Percentiles rank a stretch among this genome's conserved stretches.
Conservation (phyloP, 1,140 invertebrate species). For the Drosophila lowei region DNA sequence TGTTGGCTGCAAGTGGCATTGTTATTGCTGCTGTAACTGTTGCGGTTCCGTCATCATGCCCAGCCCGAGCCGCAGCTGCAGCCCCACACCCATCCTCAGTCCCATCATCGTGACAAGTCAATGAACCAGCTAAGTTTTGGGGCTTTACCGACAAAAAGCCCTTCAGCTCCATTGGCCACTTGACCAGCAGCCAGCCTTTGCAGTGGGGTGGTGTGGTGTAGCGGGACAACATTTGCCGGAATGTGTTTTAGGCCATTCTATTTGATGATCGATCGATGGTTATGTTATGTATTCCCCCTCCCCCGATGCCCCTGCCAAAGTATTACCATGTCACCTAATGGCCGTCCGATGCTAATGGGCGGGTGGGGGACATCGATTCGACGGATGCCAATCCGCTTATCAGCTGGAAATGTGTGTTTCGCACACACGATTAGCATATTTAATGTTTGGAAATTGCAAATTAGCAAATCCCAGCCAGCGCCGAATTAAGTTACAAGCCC, state of each 20-base stretch:
- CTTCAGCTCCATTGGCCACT: constrained; percentile 45
- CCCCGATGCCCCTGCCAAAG: not conserved
- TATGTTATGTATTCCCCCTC: constrained; percentile 18
- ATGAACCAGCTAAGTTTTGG: constrained; percentile 43
- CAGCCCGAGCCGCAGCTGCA: not conserved
- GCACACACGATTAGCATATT: constrained; percentile 15
- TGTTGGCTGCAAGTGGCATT: constrained; percentile 44
- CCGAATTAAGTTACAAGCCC: constrained; percentile 22
- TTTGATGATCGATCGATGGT: constrained; percentile 44
- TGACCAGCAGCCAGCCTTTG: constrained; percentile 18
- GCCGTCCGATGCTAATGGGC: constrained; percentile 29
- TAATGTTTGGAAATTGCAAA: constrained; percentile 47
- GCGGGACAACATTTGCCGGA: constrained; percentile 5
- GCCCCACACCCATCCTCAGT: constrained; percentile 1
- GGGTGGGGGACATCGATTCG: constrained; percentile 2
- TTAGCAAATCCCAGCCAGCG: constrained; percentile 9
- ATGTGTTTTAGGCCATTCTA: constrained; percentile 29
- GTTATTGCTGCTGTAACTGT: constrained; percentile 55
- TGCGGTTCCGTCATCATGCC: constrained; percentile 48
- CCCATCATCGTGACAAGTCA: constrained; percentile 28
- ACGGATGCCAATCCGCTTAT: constrained; percentile 1
- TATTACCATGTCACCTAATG: constrained; percentile 24
- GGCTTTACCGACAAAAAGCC: constrained; percentile 7
- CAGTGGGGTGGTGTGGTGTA: not conserved
- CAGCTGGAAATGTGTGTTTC: constrained; percentile 6